A percentile compares a stretch with the other conserved stretches of the same genome.
These are phyloP conservation scores for Ladona fulva DNA, from an alignment of 1,140 invertebrate genomes.

Conservation along the genomic window DNA sequence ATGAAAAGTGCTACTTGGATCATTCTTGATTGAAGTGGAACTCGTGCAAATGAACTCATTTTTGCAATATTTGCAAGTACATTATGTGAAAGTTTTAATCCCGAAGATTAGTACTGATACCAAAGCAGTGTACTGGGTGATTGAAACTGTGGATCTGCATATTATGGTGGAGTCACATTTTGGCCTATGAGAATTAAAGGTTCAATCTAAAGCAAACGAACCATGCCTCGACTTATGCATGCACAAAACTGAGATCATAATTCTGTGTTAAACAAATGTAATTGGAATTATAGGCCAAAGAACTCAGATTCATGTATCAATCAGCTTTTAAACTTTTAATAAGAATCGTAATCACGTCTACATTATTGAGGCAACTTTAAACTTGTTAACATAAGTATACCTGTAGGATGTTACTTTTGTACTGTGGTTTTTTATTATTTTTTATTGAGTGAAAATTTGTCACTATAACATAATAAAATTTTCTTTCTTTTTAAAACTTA, in stretches of 20 bases:
- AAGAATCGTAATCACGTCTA: neutral
- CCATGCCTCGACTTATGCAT: neutral
- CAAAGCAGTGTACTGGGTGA: conserved; percentile 3
- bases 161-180: neutral
- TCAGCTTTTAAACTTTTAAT: neutral
- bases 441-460: conserved; percentile 5
- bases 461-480: conserved; percentile 6
- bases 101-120: neutral
- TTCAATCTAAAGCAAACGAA: neutral
- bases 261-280: neutral
- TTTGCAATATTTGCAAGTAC: conserved; percentile 8
- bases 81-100: neutral
- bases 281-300: neutral
- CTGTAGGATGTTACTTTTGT: conserved; percentile 5
- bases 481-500: neutral
- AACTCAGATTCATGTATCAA: conserved; percentile 10
- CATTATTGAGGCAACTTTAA: neutral
- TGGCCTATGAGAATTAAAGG: neutral
- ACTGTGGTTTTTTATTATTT: conserved; percentile 10
- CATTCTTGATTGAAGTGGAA: conserved; percentile 9
- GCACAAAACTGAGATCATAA: neutral
- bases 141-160: neutral
- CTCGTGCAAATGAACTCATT: conserved; percentile 9
- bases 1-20: conserved; percentile 9
- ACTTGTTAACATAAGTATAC: neutral